Base-by-base conservation (phyloP, 2,888 invertebrate genomes). In the Oscheius myriophilus region DNA sequence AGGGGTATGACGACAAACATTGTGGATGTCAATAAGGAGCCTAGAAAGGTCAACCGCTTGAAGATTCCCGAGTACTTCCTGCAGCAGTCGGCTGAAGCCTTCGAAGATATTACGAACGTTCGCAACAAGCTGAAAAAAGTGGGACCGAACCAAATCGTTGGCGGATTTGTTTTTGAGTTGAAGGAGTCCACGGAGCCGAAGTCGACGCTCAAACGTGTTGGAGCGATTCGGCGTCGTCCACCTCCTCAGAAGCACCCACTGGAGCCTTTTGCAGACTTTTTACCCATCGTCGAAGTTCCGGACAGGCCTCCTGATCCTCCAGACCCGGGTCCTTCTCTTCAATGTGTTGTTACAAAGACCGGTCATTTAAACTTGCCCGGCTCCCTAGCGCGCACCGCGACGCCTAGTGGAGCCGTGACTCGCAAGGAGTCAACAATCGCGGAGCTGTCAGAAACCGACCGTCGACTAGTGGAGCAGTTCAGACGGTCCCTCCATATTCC, bases 331-430 rank as follows among this genome's bases (percentile, higher is more conserved):
- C 74, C 75, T 18, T 66, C 73, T 9, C 46, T n/a, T 26, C 16
- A n/a, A 39, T 46, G 61, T 61, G 49, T 49, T 61, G 49, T 18
- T 16, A 21, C 23, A 61, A 55, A 59, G 41, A 65, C 66, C 49
- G 70, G 69, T 52, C 69, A 72, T 76, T 74, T 76, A 73, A 76
- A 76, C 76, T 76, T 73, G 73, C 76, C 72, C 67, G 76, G 72
- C 75, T 75, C 78, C 75, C 76, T 74, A 76, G 78, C 57, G 68
- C 78, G 70, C 58, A 66, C 76, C 81, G 81, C 74, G 81, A 81
- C 73, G 79, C 70, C 76, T 77, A 73, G 74, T 67, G 75, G 73
- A 71, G 78, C 72, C 71, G 53, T 55, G 45, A 70, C 70, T 67
- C 67, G 59, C 61, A 71, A 70, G 66, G 71, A 74, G 72, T 75